Evolutionary conservation across 2,888 invertebrate species (phyloP).

Genomic region (Monoplex corrugatus): DNA sequence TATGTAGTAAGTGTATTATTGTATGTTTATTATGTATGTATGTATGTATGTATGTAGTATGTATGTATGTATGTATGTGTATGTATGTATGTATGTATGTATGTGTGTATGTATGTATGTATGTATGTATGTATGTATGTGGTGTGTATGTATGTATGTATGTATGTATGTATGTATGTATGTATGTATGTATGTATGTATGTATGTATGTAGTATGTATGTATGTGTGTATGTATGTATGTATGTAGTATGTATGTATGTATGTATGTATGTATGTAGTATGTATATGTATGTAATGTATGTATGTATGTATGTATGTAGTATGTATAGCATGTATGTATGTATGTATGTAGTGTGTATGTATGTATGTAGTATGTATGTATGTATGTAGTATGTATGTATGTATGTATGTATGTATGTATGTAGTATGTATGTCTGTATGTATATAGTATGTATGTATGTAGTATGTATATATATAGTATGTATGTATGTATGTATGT

Average conservation of each 20-base stretch:
- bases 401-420: not conserved
- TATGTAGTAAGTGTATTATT: not conserved
- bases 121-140: not conserved
- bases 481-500: not conserved
- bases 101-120: not conserved
- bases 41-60: too few relatives aligned
- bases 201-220: not conserved
- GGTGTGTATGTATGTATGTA: not conserved
- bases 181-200: not conserved
- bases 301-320: not conserved
- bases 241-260: not conserved
- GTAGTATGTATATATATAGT: not conserved
- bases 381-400: not conserved
- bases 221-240: slow-evolving; percentile 2
- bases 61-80: too few relatives aligned
- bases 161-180: not conserved
- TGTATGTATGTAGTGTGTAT: not conserved
- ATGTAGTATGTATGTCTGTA: not conserved
- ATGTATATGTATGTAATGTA: too few relatives aligned
- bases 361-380: not conserved
- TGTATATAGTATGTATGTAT: not conserved
- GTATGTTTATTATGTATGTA: not conserved
- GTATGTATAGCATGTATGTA: not conserved
- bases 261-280: not conserved
- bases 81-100: not conserved